Base-by-base conservation (phyloP, 2,797 vertebrate genomes). In the Mastacembelus armatus region DNA sequence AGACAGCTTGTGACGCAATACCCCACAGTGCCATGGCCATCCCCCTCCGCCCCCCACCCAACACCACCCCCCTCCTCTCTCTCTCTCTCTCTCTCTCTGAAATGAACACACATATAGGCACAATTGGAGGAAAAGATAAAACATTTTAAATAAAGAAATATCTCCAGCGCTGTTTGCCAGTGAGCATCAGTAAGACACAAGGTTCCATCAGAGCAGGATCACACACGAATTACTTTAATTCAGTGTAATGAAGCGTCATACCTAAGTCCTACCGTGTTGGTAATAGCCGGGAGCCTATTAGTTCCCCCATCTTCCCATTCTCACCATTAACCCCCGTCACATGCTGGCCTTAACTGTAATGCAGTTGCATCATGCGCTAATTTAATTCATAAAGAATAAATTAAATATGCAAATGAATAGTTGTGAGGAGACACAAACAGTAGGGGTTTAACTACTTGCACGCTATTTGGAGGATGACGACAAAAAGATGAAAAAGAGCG, bases 211-310 rank as follows among this genome's bases (percentile, higher is more conserved):
- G 48, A 67, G 32, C 59, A 59, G 64, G 42, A 85, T 77, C 79
- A 83, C 83, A 79, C 78, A 80, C 61, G 72, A 83, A 21, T 74
- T 82, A 5, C 51, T 81, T 85, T 74, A 72, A 85, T 83, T 89
- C 85, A 70, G 78, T 54, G 59, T 66, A 87, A 79, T 84, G 87
- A 80, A 80, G 78, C 86, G 48, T 67, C 76, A 40, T 77, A 10
- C 74, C 82, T 66, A 18, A 65, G 87, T 81, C 77, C 84, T 35
- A 66, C 81, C 75, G 73, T 85, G 84, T 73, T 81, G 39, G 66
- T 86, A 89, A 91, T 85, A 87, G 82, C 78, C 81, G 64, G 62
- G 18, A 89, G 87, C 74, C 78, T 74, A 86, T 88, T 90, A 85
- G 80, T 88, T 80, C 77, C 71, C 69, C 79, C 65, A 63, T 88